Conservation (phyloP, 2,888 invertebrate genomes). For the Calliopum simillimum region DNA sequence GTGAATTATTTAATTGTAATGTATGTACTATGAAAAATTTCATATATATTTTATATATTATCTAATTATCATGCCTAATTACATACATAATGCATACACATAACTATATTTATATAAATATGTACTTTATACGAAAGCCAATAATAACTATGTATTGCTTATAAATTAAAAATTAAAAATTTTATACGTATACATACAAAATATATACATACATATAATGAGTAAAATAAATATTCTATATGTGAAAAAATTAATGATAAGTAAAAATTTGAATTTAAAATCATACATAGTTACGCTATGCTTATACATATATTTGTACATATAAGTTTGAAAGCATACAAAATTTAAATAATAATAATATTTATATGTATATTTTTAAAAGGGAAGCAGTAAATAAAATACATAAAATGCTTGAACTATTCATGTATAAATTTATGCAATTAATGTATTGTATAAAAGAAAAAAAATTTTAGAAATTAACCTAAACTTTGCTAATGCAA, state of each 20-base stretch:
- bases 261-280: too few species aligned
- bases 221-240: not conserved
- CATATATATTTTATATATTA: too few species aligned
- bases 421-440: conserved; percentile 10
- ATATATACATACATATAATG: not conserved
- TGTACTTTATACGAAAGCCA: not conserved
- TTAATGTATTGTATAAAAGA: too few species aligned
- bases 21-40: not conserved
- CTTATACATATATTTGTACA: too few species aligned
- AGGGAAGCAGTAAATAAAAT: conserved; percentile 49
- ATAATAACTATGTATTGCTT: not conserved
- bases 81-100: not conserved
- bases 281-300: too few species aligned
- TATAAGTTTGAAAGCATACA: not conserved
- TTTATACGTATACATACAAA: conserved; percentile 25
- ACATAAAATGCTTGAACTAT: conserved; percentile 45
- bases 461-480: not conserved
- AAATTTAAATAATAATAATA: conserved; percentile 13
- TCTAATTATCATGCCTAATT: too few species aligned
- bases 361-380: conserved; percentile 43
- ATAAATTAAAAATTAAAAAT: conserved; percentile 13
- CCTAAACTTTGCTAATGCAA: not conserved
- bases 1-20: not conserved
- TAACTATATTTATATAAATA: conserved; percentile 10
- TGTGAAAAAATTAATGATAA: too few species aligned